Base-by-base conservation (phyloP, 2,888 invertebrate genomes). In the Parnassius mnemosyne region DNA sequence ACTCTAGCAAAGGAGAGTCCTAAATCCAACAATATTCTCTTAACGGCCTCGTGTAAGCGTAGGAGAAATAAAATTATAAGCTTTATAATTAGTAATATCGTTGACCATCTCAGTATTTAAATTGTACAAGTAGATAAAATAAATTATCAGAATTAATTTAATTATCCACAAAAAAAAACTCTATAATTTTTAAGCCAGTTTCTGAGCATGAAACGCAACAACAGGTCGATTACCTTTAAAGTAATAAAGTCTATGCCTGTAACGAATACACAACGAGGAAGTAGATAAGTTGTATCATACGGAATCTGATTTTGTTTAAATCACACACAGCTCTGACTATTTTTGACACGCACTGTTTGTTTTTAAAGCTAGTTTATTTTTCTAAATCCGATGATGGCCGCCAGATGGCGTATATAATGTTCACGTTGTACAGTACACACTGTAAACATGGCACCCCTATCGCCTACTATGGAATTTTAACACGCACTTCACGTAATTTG, bases 321-420 rank as follows among this genome's bases (percentile, higher is more conserved):
- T 79, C 76, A 71, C 80, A 84, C 42, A 56, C 79, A 78, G 74
- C 73, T 72, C 74, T 74, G 76, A 81, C 79, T 86, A 85, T 88
- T 87, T 87, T 84, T 80, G 79, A 84, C 78, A 75, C 65, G 73
- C 74, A 81, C 85, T 89, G 87, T 89, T 90, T 90, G 86, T 85
- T 84, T 86, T 86, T 71, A 75, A 77, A 76, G 77, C 77, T 78
- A 80, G 88, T 89, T 89, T 89, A 83, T 90, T 89, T 90, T 82
- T 83, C 77, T 83, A 72, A 74, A 80, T 81, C 83, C 79, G 76
- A 83, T 87, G 89, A 90, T 87, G 80, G 83, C 78, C 83, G 75
- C 84, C 90, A 90, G 90, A 90, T 90, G 90, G 89, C 84, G 83
- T 74, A 78, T 80, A 79, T 78, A 78, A 78, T 81, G 78, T 79